Percentiles rank a stretch among this genome's conserved stretches.
These are phyloP conservation scores for Palythoa grandiflora DNA, from an alignment of 92 coral and sea anemone genomes.

Conservation along the genomic window DNA sequence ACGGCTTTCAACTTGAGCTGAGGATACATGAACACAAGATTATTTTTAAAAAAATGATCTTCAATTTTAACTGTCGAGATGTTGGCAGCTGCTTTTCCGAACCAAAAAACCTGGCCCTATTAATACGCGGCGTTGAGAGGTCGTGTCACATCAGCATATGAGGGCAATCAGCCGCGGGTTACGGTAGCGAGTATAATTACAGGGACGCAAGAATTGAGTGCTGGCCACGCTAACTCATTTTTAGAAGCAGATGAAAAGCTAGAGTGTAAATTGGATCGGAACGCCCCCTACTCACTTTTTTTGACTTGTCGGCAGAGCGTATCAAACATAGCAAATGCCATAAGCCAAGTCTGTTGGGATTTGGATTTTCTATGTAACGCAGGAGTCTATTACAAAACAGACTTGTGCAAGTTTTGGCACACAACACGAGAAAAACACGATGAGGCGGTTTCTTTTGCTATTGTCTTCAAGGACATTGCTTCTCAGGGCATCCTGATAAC, in stretches of 20 bases:
- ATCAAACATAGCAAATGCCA: background rate
- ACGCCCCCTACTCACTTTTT: slow-evolving; percentile 93
- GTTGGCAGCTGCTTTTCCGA: slow-evolving; percentile 31
- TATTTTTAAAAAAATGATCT: slow-evolving; percentile 15
- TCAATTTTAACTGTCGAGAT: slow-evolving; percentile 23
- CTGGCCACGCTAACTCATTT: slow-evolving; percentile 66
- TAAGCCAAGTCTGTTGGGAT: background rate
- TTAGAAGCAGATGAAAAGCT: slow-evolving; percentile 83
- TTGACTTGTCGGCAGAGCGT: slow-evolving; percentile 78
- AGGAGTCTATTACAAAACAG: background rate
- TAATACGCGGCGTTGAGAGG: slow-evolving; percentile 38
- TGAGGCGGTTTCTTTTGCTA: slow-evolving; percentile 45
- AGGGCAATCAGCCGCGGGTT: slow-evolving; percentile 30
- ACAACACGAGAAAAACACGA: background rate
- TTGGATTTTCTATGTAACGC: background rate
- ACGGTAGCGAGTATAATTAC: slow-evolving; percentile 64
- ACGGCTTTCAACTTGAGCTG: slow-evolving; percentile 37
- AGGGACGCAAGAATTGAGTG: slow-evolving; percentile 74
- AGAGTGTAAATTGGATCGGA: slow-evolving; percentile 94
- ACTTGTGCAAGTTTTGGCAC: background rate
- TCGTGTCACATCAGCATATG: slow-evolving; percentile 37
- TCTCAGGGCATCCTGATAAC: slow-evolving; percentile 53
- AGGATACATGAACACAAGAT: background rate
- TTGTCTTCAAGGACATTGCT: slow-evolving; percentile 47
- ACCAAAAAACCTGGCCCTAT: slow-evolving; percentile 32